Evolutionary conservation across 2,113 vertebrate genomes (phyloP).

Genomic region (Perca fluviatilis): DNA sequence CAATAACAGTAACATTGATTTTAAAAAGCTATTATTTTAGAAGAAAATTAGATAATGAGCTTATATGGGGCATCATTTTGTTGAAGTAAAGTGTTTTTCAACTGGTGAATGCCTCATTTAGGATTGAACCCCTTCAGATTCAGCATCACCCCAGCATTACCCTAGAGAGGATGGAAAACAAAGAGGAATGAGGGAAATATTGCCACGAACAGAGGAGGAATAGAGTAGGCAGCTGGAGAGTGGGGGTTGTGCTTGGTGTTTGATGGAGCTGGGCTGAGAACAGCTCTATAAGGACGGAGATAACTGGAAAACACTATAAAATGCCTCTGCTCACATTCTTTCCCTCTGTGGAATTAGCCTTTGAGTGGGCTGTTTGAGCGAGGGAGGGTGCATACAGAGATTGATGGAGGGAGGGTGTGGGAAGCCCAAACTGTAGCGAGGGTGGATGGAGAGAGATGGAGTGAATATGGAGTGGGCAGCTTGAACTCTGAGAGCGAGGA

Average conservation of each 20-base stretch:
- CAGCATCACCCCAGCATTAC: conserved; percentile 21
- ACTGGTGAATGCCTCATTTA: conserved; percentile 41
- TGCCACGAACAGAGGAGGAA: conserved; percentile 50
- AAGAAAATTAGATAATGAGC: conserved; percentile 1
- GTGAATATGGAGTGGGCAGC: conserved; percentile 68
- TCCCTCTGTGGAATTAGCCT: conserved; percentile 76
- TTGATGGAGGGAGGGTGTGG: conserved; percentile 70
- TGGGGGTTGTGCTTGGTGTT: conserved; percentile 66
- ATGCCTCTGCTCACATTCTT: conserved; percentile 72
- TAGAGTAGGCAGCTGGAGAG: conserved; percentile 61
- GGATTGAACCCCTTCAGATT: conserved; percentile 46
- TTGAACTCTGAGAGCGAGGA: conserved; percentile 58
- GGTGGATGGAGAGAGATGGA: conserved; percentile 62
- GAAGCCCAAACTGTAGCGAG: conserved; percentile 65
- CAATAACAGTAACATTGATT: not conserved
- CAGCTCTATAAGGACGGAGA: conserved; percentile 74
- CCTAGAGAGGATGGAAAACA: conserved; percentile 54
- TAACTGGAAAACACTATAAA: conserved; percentile 81
- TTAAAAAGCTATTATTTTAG: not conserved
- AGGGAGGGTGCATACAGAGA: conserved; percentile 61
- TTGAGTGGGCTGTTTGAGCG: conserved; percentile 73
- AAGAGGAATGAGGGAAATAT: conserved; percentile 56
- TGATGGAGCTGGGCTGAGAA: conserved; percentile 72
- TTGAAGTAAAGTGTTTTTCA: conserved; percentile 23
- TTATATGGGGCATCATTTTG: conserved; percentile 10